These are phyloP conservation scores for Euura lappo DNA, from an alignment of 1,140 invertebrate genomes.

Conservation along the genomic window DNA sequence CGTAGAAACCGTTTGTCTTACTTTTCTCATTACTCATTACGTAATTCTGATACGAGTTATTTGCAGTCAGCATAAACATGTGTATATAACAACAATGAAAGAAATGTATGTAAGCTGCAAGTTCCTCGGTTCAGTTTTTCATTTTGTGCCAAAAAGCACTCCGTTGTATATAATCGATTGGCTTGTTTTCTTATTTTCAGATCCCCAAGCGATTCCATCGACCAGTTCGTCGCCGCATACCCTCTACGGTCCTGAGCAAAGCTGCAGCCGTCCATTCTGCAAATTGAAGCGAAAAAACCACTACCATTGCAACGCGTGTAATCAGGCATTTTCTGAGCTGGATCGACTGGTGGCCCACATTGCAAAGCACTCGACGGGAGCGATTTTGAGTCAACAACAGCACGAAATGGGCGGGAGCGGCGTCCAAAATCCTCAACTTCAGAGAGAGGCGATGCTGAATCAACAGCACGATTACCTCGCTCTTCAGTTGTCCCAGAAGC, in stretches of 20 bases:
- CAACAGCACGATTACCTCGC: conserved; percentile 51
- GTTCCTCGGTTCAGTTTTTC: no score
- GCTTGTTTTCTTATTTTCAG: conserved; percentile 38
- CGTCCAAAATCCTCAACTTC: conserved; percentile 13
- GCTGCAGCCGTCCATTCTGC: conserved; percentile 83
- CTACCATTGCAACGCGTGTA: conserved; percentile 87
- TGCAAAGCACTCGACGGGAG: conserved; percentile 72
- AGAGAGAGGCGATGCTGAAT: conserved; percentile 6
- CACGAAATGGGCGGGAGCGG: conserved; percentile 42
- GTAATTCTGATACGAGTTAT: no score
- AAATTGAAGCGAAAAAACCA: conserved; percentile 86
- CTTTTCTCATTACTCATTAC: no score
- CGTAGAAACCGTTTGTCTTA: no score
- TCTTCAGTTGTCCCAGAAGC: conserved; percentile 52
- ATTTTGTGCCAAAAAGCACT: no score
- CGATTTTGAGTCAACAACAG: conserved; percentile 57
- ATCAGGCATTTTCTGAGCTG: conserved; percentile 78
- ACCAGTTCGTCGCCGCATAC: conserved; percentile 54
- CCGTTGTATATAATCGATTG: not conserved
- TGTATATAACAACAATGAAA: no score
- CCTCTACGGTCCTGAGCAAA: conserved; percentile 66
- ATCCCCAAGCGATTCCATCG: conserved; percentile 55
- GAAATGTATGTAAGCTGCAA: no score
- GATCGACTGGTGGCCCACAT: conserved; percentile 73
- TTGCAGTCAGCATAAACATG: no score